Conservation (phyloP, 92 coral and sea anemone genomes). For the Bergia sp. region DNA sequence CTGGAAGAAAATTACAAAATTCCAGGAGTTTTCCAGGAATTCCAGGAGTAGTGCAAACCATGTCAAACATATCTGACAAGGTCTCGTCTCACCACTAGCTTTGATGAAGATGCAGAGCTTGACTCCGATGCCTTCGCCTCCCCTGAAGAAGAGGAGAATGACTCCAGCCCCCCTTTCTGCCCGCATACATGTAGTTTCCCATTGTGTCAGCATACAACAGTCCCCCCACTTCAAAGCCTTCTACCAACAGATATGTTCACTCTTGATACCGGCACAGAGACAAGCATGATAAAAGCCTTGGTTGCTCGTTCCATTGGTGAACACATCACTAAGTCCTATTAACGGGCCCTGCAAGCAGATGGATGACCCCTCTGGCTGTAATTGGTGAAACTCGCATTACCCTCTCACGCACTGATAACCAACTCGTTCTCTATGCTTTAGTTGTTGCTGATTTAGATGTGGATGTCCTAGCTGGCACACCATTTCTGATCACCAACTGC, state of each 20-base stretch:
- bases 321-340: too few species aligned
- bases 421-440: too few species aligned
- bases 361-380: too few species aligned
- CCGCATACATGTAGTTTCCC: background rate
- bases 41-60: too few species aligned
- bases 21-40: too few species aligned
- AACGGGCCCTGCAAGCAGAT: too few species aligned
- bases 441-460: too few species aligned
- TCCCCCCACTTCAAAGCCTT: background rate
- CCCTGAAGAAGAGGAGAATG: background rate
- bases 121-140: slow-evolving; percentile 26
- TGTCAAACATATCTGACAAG: slow-evolving; percentile 1
- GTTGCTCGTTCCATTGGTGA: background rate
- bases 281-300: background rate
- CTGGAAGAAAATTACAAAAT: too few species aligned
- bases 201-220: background rate
- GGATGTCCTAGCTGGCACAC: too few species aligned
- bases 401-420: too few species aligned
- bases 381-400: too few species aligned
- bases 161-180: background rate
- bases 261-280: background rate
- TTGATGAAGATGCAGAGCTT: slow-evolving; percentile 32
- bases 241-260: background rate
- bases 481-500: too few species aligned
- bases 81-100: slow-evolving; percentile 1